Base-by-base conservation (phyloP, 2,888 invertebrate genomes). In the Macaria notata region DNA sequence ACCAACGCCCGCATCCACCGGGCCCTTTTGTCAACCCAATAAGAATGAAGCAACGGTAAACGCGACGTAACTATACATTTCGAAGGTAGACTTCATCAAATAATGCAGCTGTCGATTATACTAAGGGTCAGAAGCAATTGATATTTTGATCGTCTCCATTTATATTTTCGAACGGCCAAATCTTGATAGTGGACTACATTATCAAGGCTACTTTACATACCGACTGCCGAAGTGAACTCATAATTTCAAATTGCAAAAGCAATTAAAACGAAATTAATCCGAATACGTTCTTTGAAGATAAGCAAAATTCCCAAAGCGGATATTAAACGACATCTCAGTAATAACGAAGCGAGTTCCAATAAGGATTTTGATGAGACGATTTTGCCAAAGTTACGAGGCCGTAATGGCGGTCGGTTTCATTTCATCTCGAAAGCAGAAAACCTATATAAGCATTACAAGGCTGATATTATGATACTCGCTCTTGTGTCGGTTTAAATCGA, bases 11-110 rank as follows among this genome's bases (percentile, higher is more conserved):
- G 72, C 68, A 68, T 70, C 70, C 62, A 68, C 64, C 68, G 70
- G 67, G 64, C 54, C 76, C 83, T 79, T 83, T 88, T 85, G 86
- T 88, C 84, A 82, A 79, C 78, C 76, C 56, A 71, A 73, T 71
- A 73, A 73, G 70, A 80, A 79, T 76, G 72, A 70, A 67, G 65
- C 76, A 83, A 83, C 83, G 79, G 83, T 80, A 83, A 56, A 66
- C 61, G 45, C 53, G 42, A 9, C 48, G 5, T 4, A 6, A 7
- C 33, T 7, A 36, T 7, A 36, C 33, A 36, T 36, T 36, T 36
- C 1, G 19, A 19, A 36, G 4, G 4, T 36, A 4, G 33, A 36
- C 7, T 36, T 7, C 33, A 36, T 36, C 33, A 36, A 36, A 36
- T 36, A 7, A 6, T 7, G 33, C 33, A 36, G 33, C 33, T 36